Base-by-base conservation (phyloP, 2,888 invertebrate genomes). In the Abscondita cerata region DNA sequence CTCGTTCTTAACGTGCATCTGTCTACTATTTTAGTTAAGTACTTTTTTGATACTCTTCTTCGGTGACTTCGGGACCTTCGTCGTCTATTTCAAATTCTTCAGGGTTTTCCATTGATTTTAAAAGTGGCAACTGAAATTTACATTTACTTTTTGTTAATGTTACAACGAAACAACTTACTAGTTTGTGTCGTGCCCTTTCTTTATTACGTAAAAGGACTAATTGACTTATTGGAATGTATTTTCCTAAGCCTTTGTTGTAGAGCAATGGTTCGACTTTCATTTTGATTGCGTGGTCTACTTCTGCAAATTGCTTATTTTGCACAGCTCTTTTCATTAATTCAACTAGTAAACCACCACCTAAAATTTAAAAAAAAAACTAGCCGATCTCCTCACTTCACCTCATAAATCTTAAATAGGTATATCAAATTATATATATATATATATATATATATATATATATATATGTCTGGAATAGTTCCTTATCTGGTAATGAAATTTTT, bases 291-390 rank as follows among this genome's bases (percentile, higher is more conserved):
- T 95, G 93, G 80, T 97, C 97, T 64, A 97, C 86, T 81, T 96
- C 95, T 0, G 93, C 93, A 73, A 89, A 95, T 76, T 95, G 93
- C 78, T 95, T 95, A 68, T 90, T 94, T 75, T 94, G 93, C 1
- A 92, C 86, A 0, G 95, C 95, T 68, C 94, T 83, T 78, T 95
- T 95, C 92, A 95, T 95, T 85, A 96, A 88, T 75, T 96, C 95
- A 6, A 97, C 93, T 18, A 97, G 81, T n/a, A 95, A 84, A 55
- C 97, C 98, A 19, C 94, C 94, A 66, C 97, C 95, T 90, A 4
- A 46, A 46, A 25, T n/a, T n/a, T n/a, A n/a, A n/a, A n/a, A n/a
- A n/a, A n/a, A n/a, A n/a, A n/a, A n/a, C n/a, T n/a, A n/a, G n/a
- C n/a, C n/a, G n/a, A n/a, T n/a, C n/a, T n/a, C n/a, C n/a, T n/a